Conservation (phyloP, 1,140 invertebrate genomes). For the Procambarus clarkii region DNA sequence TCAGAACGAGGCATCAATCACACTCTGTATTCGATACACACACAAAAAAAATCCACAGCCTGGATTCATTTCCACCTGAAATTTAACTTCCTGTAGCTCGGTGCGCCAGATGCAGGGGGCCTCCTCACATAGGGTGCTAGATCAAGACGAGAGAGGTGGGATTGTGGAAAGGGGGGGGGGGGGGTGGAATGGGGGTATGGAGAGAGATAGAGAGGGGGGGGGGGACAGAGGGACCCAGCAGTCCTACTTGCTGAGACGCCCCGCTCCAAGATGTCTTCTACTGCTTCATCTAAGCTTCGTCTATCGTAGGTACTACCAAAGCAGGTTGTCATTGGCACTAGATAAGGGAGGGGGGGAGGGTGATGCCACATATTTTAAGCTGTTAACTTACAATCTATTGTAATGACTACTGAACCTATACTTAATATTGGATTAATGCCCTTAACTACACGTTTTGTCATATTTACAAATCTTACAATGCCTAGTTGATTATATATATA, state of each 20-base stretch:
- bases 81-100: not conserved
- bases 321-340: conserved; percentile 66
- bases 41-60: not conserved
- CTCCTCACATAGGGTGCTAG: not conserved
- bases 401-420: conserved; percentile 60
- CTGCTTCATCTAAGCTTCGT: conserved; percentile 20
- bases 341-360: conserved; percentile 2
- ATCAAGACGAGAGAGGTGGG: not conserved
- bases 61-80: not conserved
- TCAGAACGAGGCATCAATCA: too few relatives aligned
- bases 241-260: not conserved
- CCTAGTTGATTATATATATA: too few relatives aligned
- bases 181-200: too few relatives aligned
- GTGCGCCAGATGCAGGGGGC: not conserved
- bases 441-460: conserved; percentile 29
- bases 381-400: conserved; percentile 32
- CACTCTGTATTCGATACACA: too few relatives aligned
- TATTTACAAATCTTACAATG: conserved; percentile 67
- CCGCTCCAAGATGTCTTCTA: conserved; percentile 45
- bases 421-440: conserved; percentile 67
- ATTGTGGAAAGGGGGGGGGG: not conserved
- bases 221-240: not conserved
- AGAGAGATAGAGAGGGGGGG: not conserved
- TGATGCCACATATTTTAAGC: conserved; percentile 57
- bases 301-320: conserved; percentile 58